A percentile compares a stretch with the other conserved stretches of the same genome.
Conservation (phyloP, 2,888 invertebrate species). For the Lepetodrilus schrolli region DNA sequence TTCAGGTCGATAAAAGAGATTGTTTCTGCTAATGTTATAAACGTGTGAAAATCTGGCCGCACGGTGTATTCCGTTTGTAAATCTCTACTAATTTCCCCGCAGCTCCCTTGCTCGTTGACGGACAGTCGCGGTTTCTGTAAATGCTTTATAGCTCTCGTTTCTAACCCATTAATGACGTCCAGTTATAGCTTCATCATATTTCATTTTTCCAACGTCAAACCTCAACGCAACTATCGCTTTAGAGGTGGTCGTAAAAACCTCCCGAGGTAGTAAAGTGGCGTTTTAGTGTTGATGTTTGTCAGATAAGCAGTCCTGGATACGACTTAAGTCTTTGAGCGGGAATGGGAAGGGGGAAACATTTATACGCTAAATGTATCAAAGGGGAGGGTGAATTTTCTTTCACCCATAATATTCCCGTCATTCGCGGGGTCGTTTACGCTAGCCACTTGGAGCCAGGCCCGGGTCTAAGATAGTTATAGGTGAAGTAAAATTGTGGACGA, state of each 20-base stretch:
- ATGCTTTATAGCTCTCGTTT: too few relatives aligned
- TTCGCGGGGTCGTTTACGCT: neutral
- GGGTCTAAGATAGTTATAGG: constrained; percentile 1
- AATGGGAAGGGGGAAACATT: neutral
- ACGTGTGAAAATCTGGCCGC: too few relatives aligned
- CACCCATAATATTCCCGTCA: constrained; percentile 25
- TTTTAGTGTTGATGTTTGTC: neutral
- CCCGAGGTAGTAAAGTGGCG: neutral
- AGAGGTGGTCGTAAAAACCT: neutral
- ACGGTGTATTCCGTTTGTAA: too few relatives aligned
- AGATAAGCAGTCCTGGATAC: neutral
- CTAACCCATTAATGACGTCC: neutral
- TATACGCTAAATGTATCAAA: neutral
- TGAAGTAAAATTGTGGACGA: neutral
- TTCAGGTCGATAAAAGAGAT: too few relatives aligned
- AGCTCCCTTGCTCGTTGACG: too few relatives aligned
- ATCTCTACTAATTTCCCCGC: too few relatives aligned
- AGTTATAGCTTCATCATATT: neutral
- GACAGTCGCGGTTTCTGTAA: too few relatives aligned
- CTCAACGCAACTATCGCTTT: neutral
- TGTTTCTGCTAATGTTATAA: too few relatives aligned
- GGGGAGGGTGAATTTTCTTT: neutral
- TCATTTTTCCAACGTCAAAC: constrained; percentile 6
- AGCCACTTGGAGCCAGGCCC: neutral
- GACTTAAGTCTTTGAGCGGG: neutral